Evolutionary conservation across 2,113 vertebrate genomes (phyloP).

Genomic region (Ochotona princeps): DNA sequence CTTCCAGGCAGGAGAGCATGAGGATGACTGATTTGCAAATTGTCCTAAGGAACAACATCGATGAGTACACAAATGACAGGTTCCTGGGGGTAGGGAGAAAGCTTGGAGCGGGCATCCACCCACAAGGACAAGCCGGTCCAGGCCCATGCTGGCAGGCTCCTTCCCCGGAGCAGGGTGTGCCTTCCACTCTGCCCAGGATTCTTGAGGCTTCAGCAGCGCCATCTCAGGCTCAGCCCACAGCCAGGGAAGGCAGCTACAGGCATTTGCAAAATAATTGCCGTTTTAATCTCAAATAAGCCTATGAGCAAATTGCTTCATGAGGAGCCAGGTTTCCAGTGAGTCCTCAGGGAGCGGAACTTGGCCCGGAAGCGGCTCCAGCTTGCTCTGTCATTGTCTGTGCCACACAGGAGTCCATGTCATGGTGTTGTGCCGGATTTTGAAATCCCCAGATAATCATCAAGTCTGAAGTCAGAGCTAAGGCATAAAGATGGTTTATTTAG

Average conservation of each 20-base stretch:
- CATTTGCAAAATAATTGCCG: conserved; percentile 67
- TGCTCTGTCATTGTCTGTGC: background rate
- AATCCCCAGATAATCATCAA: too few relatives aligned
- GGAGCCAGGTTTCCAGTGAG: background rate
- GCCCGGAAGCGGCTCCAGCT: background rate
- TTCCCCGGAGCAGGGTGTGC: too few relatives aligned
- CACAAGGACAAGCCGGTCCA: background rate
- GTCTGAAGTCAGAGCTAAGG: too few relatives aligned
- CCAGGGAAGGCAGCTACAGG: conserved; percentile 71
- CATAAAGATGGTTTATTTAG: too few relatives aligned
- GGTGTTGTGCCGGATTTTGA: too few relatives aligned
- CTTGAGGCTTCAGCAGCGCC: background rate
- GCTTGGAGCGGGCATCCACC: background rate
- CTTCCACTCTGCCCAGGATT: too few relatives aligned
- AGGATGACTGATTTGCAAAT: conserved; percentile 52
- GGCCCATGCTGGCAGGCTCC: background rate
- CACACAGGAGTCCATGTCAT: too few relatives aligned
- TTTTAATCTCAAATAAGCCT: conserved; percentile 44
- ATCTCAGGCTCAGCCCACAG: background rate
- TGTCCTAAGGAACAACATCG: conserved; percentile 39
- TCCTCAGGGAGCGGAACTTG: background rate
- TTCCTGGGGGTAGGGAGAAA: background rate
- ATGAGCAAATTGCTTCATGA: conserved; percentile 51
- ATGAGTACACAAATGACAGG: background rate
- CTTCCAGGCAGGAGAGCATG: background rate